phyloP scores from a whole-genome alignment of 2,113 vertebrate species.

The Carlito syrichta region DNA sequence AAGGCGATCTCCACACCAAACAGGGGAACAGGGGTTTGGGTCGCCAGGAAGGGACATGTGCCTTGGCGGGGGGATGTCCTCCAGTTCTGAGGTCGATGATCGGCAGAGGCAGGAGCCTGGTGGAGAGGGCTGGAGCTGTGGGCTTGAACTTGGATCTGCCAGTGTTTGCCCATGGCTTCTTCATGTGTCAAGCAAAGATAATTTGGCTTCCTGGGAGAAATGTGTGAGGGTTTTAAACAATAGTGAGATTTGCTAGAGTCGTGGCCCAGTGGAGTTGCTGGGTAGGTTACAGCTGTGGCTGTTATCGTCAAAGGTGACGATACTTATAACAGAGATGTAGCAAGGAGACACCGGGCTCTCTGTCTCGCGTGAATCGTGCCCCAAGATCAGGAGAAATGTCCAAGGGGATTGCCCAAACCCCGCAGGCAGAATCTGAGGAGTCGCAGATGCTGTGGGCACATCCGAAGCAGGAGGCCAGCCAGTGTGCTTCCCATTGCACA shows the following conservation, averaged over 20 bases:
- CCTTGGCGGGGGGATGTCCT: neutral
- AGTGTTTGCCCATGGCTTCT: neutral
- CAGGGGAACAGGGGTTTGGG: neutral
- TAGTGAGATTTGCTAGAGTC: neutral
- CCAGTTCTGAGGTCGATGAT: conserved; percentile 18
- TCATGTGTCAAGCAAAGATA: neutral
- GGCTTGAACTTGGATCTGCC: neutral
- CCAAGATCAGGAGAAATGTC: neutral
- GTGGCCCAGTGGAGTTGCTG: neutral
- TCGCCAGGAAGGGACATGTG: neutral
- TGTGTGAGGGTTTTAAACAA: neutral
- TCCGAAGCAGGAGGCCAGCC: neutral
- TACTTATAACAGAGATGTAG: neutral
- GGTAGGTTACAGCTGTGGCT: neutral
- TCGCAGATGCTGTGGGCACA: neutral
- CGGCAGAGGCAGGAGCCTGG: neutral
- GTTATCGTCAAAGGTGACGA: neutral
- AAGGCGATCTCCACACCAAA: neutral
- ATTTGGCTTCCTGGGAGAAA: neutral
- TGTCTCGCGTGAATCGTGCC: neutral
- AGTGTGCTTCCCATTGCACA: neutral
- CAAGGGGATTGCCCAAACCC: neutral
- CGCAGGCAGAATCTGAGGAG: neutral
- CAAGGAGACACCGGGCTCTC: neutral
- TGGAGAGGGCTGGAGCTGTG: neutral